Evolutionary conservation across 2,888 invertebrate species (phyloP), one percentile per base, ranked within the genome.

Genomic region (Noctua comes): DNA sequence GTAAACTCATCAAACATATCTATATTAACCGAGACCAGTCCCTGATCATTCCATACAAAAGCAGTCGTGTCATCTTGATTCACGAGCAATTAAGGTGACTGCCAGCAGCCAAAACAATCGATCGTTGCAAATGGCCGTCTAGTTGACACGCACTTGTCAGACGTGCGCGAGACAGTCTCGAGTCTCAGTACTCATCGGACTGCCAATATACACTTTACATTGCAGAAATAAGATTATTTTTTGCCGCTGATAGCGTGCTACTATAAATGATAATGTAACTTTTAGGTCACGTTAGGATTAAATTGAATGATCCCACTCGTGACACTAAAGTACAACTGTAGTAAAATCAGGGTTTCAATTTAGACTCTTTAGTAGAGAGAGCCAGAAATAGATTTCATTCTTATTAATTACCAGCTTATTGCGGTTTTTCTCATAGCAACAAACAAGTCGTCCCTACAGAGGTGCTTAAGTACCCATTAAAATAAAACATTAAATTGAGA

Each of bases 41-140:
- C 75, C 76, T 87, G 78, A 87, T 88, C 85, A 88, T 90, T 87
- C 88, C 89, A 91, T 90, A 91, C 91, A 91, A 92, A 93, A 92
- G 91, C 91, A 91, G 90, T 90, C 93, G 91, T 94, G 95, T 94
- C 95, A 93, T 93, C 95, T 95, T 96, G 95, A 96, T 95, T 95
- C 94, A 92, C 90, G 92, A 94, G 94, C 96, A 97, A 97, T 97
- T 96, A 96, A 96, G 96, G 95, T 93, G 96, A 92, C 94, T 94
- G 89, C 93, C 91, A 92, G 94, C 96, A 97, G 96, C 96, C 96
- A 95, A 96, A 96, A 96, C 96, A 97, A 97, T 96, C 96, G 95
- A 96, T 97, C 96, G 94, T 89, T 93, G 91, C 94, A 95, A 96
- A 95, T 95, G 95, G 94, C 89, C 93, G 93, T 91, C 93, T 93